These are phyloP conservation scores for Malurus melanocephalus DNA, from an alignment of 2,113 vertebrate genomes.

Conservation along the genomic window DNA sequence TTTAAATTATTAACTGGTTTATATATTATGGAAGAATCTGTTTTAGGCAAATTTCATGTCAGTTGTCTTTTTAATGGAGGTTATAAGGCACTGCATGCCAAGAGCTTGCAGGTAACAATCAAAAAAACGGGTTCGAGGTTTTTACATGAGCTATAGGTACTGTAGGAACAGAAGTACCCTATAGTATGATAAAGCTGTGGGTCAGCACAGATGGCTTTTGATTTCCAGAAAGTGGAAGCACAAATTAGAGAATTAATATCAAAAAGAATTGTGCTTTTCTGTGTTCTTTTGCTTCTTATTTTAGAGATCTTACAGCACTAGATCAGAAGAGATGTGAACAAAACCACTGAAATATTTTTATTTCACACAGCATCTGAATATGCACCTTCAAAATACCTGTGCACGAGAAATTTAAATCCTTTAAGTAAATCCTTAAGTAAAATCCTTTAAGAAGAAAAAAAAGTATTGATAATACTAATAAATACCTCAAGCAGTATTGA, in stretches of 20 bases:
- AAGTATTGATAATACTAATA: no score
- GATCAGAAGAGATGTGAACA: background rate
- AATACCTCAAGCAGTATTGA: background rate
- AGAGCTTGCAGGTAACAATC: background rate
- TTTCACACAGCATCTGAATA: background rate
- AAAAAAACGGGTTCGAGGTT: accelerated
- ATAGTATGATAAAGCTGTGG: background rate
- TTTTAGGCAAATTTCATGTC: background rate
- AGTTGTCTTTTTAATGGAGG: background rate
- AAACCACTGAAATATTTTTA: background rate
- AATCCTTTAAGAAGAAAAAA: background rate
- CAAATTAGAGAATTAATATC: background rate
- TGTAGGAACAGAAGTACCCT: background rate
- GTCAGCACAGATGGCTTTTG: background rate
- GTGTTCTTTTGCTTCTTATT: background rate
- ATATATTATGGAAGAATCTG: background rate
- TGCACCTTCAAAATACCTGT: background rate
- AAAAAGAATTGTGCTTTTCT: background rate
- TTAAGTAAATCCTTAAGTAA: background rate
- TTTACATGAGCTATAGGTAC: background rate
- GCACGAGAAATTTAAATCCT: background rate
- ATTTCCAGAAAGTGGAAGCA: background rate
- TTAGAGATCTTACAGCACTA: background rate
- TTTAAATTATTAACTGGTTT: background rate
- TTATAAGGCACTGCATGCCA: accelerated